Conservation (phyloP, 2,113 vertebrate species). For the Entosphenus tridentatus region DNA sequence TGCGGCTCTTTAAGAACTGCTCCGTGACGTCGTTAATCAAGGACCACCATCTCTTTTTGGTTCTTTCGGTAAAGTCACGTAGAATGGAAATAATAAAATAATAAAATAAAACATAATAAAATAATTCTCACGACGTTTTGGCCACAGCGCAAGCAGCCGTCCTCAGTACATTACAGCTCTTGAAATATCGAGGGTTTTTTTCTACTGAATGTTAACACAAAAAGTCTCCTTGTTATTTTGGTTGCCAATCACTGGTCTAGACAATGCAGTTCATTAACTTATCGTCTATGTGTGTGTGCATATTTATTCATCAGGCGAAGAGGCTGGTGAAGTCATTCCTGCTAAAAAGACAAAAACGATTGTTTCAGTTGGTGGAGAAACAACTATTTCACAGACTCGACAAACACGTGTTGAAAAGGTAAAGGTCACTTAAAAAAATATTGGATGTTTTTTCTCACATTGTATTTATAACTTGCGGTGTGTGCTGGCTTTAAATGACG, state of each 20-base stretch:
- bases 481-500: too few relatives aligned
- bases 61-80: too few relatives aligned
- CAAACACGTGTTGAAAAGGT: conserved; percentile 69
- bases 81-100: too few relatives aligned
- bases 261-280: background rate
- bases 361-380: conserved; percentile 36
- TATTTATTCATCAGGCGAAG: conserved; percentile 32
- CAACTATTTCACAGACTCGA: conserved; percentile 54
- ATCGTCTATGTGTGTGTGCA: background rate
- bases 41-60: too few relatives aligned
- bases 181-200: background rate
- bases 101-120: too few relatives aligned
- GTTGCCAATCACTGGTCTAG: conserved; percentile 5
- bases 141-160: too few relatives aligned
- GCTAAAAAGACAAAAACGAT: conserved; percentile 83
- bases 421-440: conserved; percentile 9
- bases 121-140: too few relatives aligned
- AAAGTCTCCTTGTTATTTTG: background rate
- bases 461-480: too few relatives aligned
- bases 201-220: background rate
- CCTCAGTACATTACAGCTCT: too few relatives aligned
- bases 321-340: conserved; percentile 55
- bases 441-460: too few relatives aligned
- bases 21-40: too few relatives aligned
- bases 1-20: too few relatives aligned